Percentiles rank a stretch among this genome's conserved stretches.
Evolutionary conservation across 2,113 vertebrate species (phyloP).

Genomic region (Ptilorrhoa leucosticta): DNA sequence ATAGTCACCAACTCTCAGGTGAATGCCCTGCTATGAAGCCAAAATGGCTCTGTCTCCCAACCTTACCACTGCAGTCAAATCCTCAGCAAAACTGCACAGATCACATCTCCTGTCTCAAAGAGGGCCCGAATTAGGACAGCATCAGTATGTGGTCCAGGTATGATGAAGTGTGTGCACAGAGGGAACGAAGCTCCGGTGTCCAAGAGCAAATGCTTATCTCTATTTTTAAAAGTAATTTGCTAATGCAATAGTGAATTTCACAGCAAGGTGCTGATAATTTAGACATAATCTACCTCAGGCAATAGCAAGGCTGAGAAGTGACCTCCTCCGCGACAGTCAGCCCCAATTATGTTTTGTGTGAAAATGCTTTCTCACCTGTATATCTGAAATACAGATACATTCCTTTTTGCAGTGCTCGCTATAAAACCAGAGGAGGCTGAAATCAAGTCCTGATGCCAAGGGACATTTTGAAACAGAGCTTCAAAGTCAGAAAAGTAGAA

Average conservation of each 20-base stretch:
- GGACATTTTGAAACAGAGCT: neutral
- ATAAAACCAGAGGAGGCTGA: neutral
- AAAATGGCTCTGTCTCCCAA: neutral
- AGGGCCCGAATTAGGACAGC: neutral
- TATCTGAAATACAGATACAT: neutral
- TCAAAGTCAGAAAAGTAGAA: neutral
- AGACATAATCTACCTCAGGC: neutral
- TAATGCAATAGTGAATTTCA: neutral
- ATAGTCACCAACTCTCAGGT: neutral
- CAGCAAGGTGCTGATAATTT: neutral
- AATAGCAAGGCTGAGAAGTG: neutral
- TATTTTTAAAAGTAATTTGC: neutral
- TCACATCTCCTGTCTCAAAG: neutral
- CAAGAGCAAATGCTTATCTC: neutral
- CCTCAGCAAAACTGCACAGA: neutral
- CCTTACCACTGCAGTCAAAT: neutral
- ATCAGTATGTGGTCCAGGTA: neutral
- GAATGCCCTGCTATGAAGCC: neutral
- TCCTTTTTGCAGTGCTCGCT: neutral
- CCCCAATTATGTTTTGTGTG: neutral
- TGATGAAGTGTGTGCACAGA: neutral
- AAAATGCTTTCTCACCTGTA: neutral
- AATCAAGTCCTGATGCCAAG: neutral
- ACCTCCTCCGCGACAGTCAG: neutral
- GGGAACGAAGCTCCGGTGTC: neutral